These are phyloP conservation scores for Pteria penguin DNA, from an alignment of 2,888 invertebrate species.

Conservation along the genomic window DNA sequence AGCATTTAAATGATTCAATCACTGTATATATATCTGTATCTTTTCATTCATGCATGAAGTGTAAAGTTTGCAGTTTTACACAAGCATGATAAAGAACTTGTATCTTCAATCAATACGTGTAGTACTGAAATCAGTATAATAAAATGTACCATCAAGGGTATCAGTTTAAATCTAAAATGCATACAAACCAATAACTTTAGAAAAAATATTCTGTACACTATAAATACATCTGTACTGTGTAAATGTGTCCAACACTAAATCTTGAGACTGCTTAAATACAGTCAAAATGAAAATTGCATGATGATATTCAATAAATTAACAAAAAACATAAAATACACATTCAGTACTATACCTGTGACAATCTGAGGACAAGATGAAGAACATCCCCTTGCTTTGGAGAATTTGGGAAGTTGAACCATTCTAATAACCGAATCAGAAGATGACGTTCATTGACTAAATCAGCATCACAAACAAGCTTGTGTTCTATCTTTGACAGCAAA, in stretches of 20 bases:
- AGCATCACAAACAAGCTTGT: conserved; percentile 75
- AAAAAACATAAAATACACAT: background rate
- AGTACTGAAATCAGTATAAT: no score
- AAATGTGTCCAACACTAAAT: background rate
- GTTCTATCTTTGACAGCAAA: conserved; percentile 77
- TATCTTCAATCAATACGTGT: no score
- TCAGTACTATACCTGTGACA: conserved; percentile 77
- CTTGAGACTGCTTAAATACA: no score
- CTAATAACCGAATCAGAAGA: conserved; percentile 76
- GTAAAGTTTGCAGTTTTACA: no score
- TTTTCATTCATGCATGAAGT: no score
- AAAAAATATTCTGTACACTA: no score
- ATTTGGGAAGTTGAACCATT: conserved; percentile 79
- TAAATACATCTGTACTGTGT: background rate
- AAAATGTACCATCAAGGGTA: no score
- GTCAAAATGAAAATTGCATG: background rate
- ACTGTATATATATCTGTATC: no score
- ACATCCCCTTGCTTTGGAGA: conserved; percentile 71
- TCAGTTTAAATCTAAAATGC: no score
- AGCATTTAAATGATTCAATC: no score
- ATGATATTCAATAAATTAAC: background rate
- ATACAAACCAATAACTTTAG: no score
- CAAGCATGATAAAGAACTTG: no score
- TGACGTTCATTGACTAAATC: conserved; percentile 78
- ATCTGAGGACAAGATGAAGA: conserved; percentile 66